Evolutionary conservation across 2,797 vertebrate species (phyloP).

Genomic region (Tokudaia tokunoshimensis): DNA sequence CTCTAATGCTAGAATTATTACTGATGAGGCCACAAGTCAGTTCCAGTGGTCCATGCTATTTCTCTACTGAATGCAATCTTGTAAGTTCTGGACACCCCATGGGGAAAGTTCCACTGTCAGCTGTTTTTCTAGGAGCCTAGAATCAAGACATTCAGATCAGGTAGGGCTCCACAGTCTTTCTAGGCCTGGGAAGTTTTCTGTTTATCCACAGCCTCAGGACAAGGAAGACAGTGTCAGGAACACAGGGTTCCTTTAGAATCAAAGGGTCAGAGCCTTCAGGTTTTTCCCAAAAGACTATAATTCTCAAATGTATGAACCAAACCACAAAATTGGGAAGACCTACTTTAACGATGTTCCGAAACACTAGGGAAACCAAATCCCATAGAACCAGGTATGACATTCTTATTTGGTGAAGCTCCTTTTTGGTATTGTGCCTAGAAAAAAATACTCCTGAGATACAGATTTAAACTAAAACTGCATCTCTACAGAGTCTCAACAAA

Average conservation of each 20-base stretch:
- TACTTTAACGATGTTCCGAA: constrained; percentile 5
- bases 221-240: neutral
- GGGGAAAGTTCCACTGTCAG: neutral
- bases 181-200: neutral
- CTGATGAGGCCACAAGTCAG: neutral
- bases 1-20: neutral
- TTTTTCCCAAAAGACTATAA: neutral
- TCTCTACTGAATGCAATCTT: neutral
- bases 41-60: neutral
- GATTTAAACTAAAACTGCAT: constrained; percentile 77
- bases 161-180: neutral
- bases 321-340: neutral
- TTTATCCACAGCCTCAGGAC: neutral
- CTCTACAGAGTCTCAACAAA: constrained; percentile 75
- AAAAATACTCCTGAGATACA: constrained; percentile 75
- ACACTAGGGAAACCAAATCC: constrained; percentile 68
- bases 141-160: neutral
- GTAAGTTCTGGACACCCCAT: neutral
- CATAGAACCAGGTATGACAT: constrained; percentile 68
- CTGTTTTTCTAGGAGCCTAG: neutral
- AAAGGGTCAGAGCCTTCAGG: neutral
- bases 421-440: constrained; percentile 74
- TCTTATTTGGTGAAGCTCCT: constrained; percentile 67
- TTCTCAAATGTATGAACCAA: neutral
- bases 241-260: neutral